These are phyloP conservation scores for Aphaenogaster floridana DNA, from an alignment of 1,140 invertebrate genomes.

Conservation along the genomic window DNA sequence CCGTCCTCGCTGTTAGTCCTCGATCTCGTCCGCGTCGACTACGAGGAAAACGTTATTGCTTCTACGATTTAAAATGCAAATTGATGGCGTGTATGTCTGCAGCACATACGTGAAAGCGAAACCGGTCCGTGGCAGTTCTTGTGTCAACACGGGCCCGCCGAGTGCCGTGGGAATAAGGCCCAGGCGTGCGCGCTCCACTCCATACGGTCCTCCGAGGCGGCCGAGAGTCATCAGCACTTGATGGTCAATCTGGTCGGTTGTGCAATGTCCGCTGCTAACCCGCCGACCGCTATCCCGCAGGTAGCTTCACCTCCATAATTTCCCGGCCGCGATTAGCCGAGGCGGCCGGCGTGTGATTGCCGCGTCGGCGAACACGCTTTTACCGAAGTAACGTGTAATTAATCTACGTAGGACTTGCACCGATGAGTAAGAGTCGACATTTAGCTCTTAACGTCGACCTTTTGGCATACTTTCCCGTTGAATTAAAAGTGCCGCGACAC, in stretches of 20 bases:
- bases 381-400: constrained; percentile 34
- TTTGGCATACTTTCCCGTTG: constrained; percentile 50
- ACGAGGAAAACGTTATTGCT: background rate
- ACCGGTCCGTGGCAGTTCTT: constrained; percentile 87
- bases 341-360: background rate
- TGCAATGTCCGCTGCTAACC: constrained; percentile 85
- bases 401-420: constrained; percentile 18
- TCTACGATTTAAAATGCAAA: constrained; percentile 44
- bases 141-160: constrained; percentile 90
- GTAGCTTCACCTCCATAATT: constrained; percentile 66
- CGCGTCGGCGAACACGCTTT: background rate
- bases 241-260: constrained; percentile 87
- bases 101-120: constrained; percentile 77
- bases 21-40: background rate
- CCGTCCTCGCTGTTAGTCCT: constrained; percentile 2
- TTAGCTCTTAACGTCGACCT: constrained; percentile 44
- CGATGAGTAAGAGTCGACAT: constrained; percentile 35
- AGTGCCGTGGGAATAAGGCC: constrained; percentile 90
- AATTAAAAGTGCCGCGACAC: constrained; percentile 2
- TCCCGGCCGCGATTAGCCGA: constrained; percentile 1
- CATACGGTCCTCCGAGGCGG: constrained; percentile 78
- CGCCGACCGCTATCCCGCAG: constrained; percentile 77
- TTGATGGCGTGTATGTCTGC: background rate
- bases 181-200: constrained; percentile 89
- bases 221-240: constrained; percentile 82